phyloP scores from a whole-genome alignment of 1,140 invertebrate genomes.

The Harpegnathos saltator region DNA sequence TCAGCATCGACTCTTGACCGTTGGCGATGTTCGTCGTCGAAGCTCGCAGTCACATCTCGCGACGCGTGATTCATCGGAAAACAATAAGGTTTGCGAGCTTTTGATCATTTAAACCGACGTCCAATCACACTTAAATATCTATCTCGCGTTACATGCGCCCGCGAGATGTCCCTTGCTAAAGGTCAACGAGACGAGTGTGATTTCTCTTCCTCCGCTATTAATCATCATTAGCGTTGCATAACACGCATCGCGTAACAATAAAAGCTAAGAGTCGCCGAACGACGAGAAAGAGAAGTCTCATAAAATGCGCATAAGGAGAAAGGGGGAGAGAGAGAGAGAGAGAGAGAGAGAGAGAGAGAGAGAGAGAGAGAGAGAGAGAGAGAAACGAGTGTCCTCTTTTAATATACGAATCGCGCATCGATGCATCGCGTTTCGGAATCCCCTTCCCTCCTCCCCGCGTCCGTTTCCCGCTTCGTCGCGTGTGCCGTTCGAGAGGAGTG shows the following conservation, averaged over 20 bases:
- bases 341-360: too few species aligned
- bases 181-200: conserved; percentile 30
- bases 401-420: not conserved
- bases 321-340: too few species aligned
- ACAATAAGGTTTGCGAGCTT: not conserved
- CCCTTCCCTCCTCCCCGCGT: too few species aligned
- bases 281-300: not conserved
- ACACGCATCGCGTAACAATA: not conserved
- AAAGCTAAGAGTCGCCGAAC: not conserved
- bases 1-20: not conserved
- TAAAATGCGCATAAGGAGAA: not conserved
- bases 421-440: not conserved
- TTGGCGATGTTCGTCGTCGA: conserved; percentile 8
- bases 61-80: not conserved
- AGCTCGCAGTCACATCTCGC: too few species aligned
- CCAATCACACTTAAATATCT: not conserved
- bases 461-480: too few species aligned
- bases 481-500: not conserved
- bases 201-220: conserved; percentile 47
- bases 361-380: too few species aligned
- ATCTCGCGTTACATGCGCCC: conserved; percentile 7
- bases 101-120: conserved; percentile 13
- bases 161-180: conserved; percentile 18
- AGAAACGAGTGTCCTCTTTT: too few species aligned
- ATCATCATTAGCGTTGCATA: conserved; percentile 43